phyloP scores from a whole-genome alignment of 2,113 vertebrate genomes.

The Chaenogobius annularis region DNA sequence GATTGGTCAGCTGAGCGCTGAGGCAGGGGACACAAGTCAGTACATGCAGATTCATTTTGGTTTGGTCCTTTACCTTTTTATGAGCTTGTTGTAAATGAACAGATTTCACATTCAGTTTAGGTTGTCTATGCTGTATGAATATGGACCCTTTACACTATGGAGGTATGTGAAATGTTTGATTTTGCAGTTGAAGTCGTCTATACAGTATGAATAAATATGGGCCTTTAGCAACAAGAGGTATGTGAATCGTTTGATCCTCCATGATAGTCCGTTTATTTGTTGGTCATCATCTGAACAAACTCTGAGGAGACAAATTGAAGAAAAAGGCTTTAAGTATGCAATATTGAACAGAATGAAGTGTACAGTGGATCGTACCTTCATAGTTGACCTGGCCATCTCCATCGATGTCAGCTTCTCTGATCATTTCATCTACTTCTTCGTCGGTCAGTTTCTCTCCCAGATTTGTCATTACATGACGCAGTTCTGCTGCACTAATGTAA shows the following conservation, averaged over 20 bases:
- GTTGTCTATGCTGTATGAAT: conserved; percentile 98
- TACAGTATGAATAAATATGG: conserved; percentile 98
- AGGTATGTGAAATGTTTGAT: conserved; percentile 99
- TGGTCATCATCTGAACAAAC: conserved; percentile 99
- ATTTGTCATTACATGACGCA: conserved; percentile 98
- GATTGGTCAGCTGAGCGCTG: conserved; percentile 82
- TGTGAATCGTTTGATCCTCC: conserved; percentile 97
- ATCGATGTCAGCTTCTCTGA: conserved; percentile 98
- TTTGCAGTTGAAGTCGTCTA: conserved; percentile 82
- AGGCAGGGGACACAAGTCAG: conserved; percentile 90
- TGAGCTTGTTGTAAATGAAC: conserved; percentile 68
- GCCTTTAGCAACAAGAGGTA: conserved; percentile 97
- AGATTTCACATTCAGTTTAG: conserved; percentile 89
- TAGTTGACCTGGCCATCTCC: conserved; percentile 98
- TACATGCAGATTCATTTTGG: conserved; percentile 86
- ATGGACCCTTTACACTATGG: conserved; percentile 92
- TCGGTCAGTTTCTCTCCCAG: conserved; percentile 98
- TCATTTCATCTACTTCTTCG: conserved; percentile 99
- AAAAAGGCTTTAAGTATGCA: background rate
- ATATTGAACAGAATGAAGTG: background rate
- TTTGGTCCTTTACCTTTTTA: conserved; percentile 61
- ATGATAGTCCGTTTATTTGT: conserved; percentile 89
- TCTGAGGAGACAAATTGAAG: conserved; percentile 71
- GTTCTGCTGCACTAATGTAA: conserved; percentile 95
- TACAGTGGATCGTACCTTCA: conserved; percentile 78